phyloP scores from a whole-genome alignment of 2,797 vertebrate species.

The Chloroceryle amazona region DNA sequence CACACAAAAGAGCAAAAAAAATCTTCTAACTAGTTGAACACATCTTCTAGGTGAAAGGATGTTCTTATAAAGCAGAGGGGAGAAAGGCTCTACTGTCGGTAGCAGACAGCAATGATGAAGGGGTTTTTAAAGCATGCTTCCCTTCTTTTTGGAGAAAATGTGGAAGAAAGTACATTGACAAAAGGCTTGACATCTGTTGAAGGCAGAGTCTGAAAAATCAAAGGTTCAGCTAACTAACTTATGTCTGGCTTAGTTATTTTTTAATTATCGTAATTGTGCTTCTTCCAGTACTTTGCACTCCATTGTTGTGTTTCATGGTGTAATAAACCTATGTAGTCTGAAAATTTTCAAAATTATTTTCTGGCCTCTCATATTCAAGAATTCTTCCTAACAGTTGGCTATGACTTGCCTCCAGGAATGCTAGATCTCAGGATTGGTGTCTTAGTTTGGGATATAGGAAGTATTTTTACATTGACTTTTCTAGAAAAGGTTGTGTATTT shows the following conservation, averaged over 20 bases:
- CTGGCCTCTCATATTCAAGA: background rate
- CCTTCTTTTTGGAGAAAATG: background rate
- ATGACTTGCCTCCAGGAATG: background rate
- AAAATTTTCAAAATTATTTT: background rate
- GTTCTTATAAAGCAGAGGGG: background rate
- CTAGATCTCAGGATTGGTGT: background rate
- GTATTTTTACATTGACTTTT: background rate
- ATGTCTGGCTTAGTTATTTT: background rate
- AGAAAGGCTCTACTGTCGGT: background rate
- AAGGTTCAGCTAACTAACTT: background rate
- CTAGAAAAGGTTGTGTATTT: background rate
- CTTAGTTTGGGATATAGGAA: background rate
- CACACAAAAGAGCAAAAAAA: background rate
- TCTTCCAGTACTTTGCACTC: background rate
- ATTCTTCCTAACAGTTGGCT: background rate
- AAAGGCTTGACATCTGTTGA: background rate
- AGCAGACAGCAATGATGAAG: background rate
- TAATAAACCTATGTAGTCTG: background rate
- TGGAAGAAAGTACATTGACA: background rate
- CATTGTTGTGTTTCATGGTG: background rate
- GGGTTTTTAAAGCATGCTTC: background rate
- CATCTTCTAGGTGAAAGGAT: background rate
- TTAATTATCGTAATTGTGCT: background rate
- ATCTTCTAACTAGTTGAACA: fast-evolving
- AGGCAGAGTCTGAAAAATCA: background rate